Base-by-base conservation (phyloP, 2,113 vertebrate species). In the Perccottus glenii region DNA sequence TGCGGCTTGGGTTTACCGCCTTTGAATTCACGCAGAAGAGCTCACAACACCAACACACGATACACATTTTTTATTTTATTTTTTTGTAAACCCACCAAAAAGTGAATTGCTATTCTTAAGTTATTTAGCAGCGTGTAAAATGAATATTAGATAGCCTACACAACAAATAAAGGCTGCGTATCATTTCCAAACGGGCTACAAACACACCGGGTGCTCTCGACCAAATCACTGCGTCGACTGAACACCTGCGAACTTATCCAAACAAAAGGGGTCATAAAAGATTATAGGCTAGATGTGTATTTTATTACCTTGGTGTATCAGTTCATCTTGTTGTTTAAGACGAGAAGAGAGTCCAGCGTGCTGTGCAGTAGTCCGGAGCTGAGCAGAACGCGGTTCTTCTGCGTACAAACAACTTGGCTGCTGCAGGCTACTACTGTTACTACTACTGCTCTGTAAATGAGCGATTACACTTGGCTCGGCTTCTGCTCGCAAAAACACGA, bases 231-330 rank as follows among this genome's bases (percentile, higher is more conserved):
- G 52, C 56, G 46, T 51, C 27, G 27, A 11, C 4, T 0, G 1
- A 10, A 15, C 77, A 71, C 67, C 75, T 63, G 75, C 75, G 55
- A 33, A 16, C 55, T 56, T 49, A 9, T 11, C 16, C 35, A 14
- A 3, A 6, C 43, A 9, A n/a, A 47, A 60, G 19, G 35, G 38
- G 7, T 1, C 3, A 1, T 15, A 2, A 46, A 15, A 35, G 1
- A 40, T 67, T n/a, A 10, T 27, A 49, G 38, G 4, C 4, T 11
- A 5, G 27, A 35, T 12, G 35, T 35, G 5, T 53, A 4, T 14
- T 44, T 12, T 1, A 1, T 66, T 87, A 89, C 87, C 84, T 90
- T 70, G 64, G 68, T 64, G 46, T 43, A 79, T 47, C 48, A 1
- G 80, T 56, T 80, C 73, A 67, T 81, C 67, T 75, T 3, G 56